Base-by-base conservation (phyloP, 2,113 vertebrate species). In the Nesogale talazaci region DNA sequence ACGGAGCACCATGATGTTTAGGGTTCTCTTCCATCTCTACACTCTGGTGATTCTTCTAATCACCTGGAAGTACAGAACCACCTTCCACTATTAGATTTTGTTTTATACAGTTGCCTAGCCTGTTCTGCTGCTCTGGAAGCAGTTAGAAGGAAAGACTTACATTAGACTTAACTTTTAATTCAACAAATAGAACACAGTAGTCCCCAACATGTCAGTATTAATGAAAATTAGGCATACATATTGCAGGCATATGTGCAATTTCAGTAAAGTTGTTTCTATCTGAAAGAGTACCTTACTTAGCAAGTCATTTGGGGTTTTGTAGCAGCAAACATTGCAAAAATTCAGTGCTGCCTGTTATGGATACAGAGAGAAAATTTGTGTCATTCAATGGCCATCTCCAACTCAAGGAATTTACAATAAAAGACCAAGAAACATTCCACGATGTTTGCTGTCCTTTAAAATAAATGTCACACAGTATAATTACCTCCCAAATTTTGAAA, bases 381-480 rank as follows among this genome's bases (percentile, higher is more conserved):
- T 3, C 36, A 65, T n/a, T 72, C 34, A 38, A 70, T 77, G 22
- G 31, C 63, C 38, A 22, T 65, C 40, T 70, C 22, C 14, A 79
- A 29, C 6, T 76, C 52, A 23, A 78, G 16, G 52, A 15, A 8
- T 96, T 88, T 29, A 93, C 6, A 85, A 76, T 70, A 90, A 79
- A 88, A 46, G 85, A 42, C 29, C 36, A 83, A 34, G 67, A 70
- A 34, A 70, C 67, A 70, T 34, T 17, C 29, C 46, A 86, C 61
- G 52, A 59, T 92, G 61, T 75, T 6, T 16, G 38, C 31, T 89
- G n/a, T 29, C 52, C 27, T 89, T 91, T 9, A 90, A 91, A 88
- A 84, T 8, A 78, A 84, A 34, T 85, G 52, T 56, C 23, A 67
- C 57, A 78, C 6, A 86, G 25, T 34, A 59, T 56, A 40, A 80